A percentile compares a stretch with the other conserved stretches of the same genome.
These are phyloP conservation scores for Drosophila picticornis DNA, from an alignment of 2,888 invertebrate genomes.

Conservation along the genomic window DNA sequence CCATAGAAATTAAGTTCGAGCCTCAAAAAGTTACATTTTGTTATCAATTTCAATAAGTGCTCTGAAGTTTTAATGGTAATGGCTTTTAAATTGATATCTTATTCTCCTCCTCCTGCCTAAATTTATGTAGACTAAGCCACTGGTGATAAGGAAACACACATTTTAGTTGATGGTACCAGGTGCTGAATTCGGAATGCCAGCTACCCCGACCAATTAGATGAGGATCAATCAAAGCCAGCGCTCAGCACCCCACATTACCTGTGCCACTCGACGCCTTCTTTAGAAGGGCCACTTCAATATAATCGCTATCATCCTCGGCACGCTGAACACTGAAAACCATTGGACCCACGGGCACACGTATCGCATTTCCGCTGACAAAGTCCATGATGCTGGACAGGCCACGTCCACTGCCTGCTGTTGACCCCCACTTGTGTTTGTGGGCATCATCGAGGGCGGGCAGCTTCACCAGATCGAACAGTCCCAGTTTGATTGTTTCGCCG, in stretches of 20 bases:
- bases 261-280: conserved; percentile 80
- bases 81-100: too few species aligned
- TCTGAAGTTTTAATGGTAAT: not conserved
- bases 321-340: conserved; percentile 85
- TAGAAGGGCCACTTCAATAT: conserved; percentile 84
- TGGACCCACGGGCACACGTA: conserved; percentile 84
- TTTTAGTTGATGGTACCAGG: conserved; percentile 4
- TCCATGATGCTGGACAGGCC: conserved; percentile 81
- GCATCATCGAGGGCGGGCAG: conserved; percentile 77
- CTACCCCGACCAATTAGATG: conserved; percentile 33
- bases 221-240: conserved; percentile 34
- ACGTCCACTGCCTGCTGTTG: conserved; percentile 66
- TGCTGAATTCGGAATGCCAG: conserved; percentile 25
- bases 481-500: conserved; percentile 87
- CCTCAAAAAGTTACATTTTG: not conserved
- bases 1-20: not conserved
- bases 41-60: not conserved
- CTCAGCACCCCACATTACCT: conserved; percentile 71
- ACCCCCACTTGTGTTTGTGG: conserved; percentile 63
- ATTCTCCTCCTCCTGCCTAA: not conserved
- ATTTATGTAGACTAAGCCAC: not conserved
- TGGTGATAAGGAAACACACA: not conserved
- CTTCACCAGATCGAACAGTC: conserved; percentile 87
- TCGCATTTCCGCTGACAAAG: conserved; percentile 83
- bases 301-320: conserved; percentile 83